A percentile compares a stretch with the other conserved stretches of the same genome.
Conservation (phyloP, 2,888 invertebrate genomes). For the Spicauda simplicius region DNA sequence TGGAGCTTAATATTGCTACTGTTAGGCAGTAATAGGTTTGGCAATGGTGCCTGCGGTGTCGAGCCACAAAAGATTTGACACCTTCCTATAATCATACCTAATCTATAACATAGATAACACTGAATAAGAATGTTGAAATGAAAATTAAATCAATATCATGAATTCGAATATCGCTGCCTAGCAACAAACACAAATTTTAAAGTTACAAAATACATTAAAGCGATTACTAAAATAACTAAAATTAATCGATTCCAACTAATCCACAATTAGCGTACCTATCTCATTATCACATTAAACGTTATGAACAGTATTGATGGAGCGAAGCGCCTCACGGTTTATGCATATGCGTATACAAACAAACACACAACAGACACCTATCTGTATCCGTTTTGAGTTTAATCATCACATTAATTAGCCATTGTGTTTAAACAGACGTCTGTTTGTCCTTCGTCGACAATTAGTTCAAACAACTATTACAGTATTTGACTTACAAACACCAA, state of each 20-base stretch:
- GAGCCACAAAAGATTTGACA: too few relatives aligned
- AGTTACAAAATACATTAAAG: too few relatives aligned
- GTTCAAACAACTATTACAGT: slow-evolving; percentile 70
- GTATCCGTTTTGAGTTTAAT: slow-evolving; percentile 75
- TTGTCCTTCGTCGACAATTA: slow-evolving; percentile 71
- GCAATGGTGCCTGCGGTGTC: too few relatives aligned
- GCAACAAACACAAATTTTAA: too few relatives aligned
- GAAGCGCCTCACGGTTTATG: slow-evolving; percentile 7
- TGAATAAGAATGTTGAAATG: too few relatives aligned
- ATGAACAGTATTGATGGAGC: background rate
- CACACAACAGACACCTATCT: slow-evolving; percentile 69
- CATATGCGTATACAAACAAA: slow-evolving; percentile 51
- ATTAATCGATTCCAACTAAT: too few relatives aligned
- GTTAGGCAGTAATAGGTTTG: too few relatives aligned
- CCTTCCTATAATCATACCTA: too few relatives aligned
- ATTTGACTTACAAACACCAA: slow-evolving; percentile 64
- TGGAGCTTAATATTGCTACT: too few relatives aligned
- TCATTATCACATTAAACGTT: slow-evolving; percentile 1
- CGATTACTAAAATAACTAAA: background rate
- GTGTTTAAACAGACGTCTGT: slow-evolving; percentile 73
- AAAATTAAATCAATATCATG: too few relatives aligned
- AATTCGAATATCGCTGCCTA: too few relatives aligned
- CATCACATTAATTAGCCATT: slow-evolving; percentile 77
- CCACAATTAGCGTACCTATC: background rate
- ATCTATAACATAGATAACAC: too few relatives aligned